phyloP scores from a whole-genome alignment of 2,888 invertebrate genomes.

The Amblyteles armatorius region DNA sequence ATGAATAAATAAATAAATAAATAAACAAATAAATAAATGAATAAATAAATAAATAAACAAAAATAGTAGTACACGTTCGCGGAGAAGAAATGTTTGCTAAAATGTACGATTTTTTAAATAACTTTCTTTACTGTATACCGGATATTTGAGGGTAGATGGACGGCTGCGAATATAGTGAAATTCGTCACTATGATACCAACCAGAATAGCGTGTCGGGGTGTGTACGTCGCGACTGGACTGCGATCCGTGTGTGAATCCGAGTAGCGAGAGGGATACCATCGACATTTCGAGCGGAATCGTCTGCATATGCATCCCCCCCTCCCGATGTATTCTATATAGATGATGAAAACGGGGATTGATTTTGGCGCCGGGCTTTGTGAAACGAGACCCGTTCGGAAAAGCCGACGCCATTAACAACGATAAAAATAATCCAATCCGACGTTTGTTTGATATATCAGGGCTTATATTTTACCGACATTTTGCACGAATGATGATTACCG shows the following conservation, averaged over 20 bases:
- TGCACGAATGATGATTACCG: slow-evolving; percentile 30
- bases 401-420: slow-evolving; percentile 82
- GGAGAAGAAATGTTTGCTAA: not conserved
- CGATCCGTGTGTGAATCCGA: slow-evolving; percentile 27
- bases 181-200: not conserved
- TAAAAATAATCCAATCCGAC: slow-evolving; percentile 83
- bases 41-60: not conserved
- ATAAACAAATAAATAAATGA: not conserved
- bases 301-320: slow-evolving; percentile 53
- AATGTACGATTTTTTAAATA: too few relatives aligned
- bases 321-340: slow-evolving; percentile 10
- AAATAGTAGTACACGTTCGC: too few relatives aligned
- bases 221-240: slow-evolving; percentile 22
- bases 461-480: slow-evolving; percentile 53
- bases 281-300: slow-evolving; percentile 49
- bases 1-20: not conserved
- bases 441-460: slow-evolving; percentile 83
- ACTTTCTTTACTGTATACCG: too few relatives aligned
- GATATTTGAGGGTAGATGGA: not conserved
- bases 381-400: slow-evolving; percentile 79
- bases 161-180: not conserved
- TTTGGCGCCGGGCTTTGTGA: slow-evolving; percentile 82
- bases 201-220: not conserved
- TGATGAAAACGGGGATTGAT: slow-evolving; percentile 78
- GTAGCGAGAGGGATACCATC: slow-evolving; percentile 51